Evolutionary conservation across 2,113 vertebrate species (phyloP).

Genomic region (Enhydra lutris): DNA sequence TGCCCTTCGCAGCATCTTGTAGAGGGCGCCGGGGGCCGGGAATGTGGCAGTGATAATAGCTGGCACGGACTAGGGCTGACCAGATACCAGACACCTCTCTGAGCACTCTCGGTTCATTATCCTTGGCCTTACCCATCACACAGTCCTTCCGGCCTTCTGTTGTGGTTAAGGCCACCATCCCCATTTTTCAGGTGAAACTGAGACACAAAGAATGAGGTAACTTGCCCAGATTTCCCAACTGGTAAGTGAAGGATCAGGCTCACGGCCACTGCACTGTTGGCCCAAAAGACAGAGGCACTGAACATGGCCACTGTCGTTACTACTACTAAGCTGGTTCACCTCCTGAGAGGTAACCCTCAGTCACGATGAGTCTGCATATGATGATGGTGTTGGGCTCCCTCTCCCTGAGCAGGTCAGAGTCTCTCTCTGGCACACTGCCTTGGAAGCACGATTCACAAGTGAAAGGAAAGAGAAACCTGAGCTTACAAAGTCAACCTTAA

Average conservation of each 20-base stretch:
- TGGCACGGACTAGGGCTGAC: not conserved
- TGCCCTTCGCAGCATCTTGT: accelerated
- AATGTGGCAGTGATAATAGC: accelerated
- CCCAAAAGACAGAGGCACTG: not conserved
- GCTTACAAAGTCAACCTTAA: constrained; percentile 57
- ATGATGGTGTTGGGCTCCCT: not conserved
- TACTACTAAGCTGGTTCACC: accelerated
- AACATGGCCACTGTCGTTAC: accelerated
- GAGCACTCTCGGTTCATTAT: accelerated
- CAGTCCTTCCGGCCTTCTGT: accelerated
- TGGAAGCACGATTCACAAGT: constrained; percentile 3
- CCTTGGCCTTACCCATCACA: accelerated
- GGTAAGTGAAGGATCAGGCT: accelerated
- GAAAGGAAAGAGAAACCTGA: constrained; percentile 47
- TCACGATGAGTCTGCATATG: accelerated
- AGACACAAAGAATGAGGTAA: not conserved
- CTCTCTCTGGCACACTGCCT: constrained; percentile 48
- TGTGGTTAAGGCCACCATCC: accelerated
- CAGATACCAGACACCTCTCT: accelerated
- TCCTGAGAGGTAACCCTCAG: accelerated
- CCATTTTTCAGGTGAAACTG: not conserved
- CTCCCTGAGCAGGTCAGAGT: not conserved
- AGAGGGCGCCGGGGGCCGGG: accelerated
- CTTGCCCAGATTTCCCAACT: not conserved
- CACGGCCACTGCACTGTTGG: accelerated